Evolutionary conservation across 2,888 invertebrate genomes (phyloP).

Genomic region (Calameuta pallipes): DNA sequence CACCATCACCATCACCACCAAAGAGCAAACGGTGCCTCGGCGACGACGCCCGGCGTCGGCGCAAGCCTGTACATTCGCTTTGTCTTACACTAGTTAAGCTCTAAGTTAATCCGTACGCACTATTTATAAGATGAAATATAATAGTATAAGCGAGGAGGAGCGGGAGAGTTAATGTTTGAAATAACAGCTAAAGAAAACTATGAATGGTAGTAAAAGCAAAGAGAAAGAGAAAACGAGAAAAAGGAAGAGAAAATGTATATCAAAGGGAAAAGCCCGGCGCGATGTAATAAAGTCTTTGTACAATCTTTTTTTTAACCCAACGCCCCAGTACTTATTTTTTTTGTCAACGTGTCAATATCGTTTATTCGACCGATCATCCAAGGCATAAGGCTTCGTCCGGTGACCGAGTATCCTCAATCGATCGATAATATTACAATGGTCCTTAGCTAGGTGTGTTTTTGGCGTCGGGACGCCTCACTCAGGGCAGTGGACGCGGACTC

Average conservation of each 20-base stretch:
- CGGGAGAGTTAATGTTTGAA: too few species aligned
- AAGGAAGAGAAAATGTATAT: constrained; percentile 8
- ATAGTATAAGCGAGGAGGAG: too few species aligned
- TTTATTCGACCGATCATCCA: constrained; percentile 38
- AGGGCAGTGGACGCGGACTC: too few species aligned
- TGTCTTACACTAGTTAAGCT: constrained; percentile 23
- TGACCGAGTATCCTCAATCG: constrained; percentile 21
- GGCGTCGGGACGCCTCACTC: too few species aligned
- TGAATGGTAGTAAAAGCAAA: not conserved
- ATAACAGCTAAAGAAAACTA: too few species aligned
- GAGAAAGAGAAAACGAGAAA: constrained; percentile 7
- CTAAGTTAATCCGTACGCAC: constrained; percentile 24
- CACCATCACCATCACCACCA: too few species aligned
- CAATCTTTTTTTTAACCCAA: constrained; percentile 37
- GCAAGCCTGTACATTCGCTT: constrained; percentile 43
- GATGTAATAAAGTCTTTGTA: constrained; percentile 54
- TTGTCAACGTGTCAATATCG: constrained; percentile 48
- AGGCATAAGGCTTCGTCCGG: constrained; percentile 19
- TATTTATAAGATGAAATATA: constrained; percentile 29
- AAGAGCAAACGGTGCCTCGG: too few species aligned
- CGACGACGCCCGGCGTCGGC: constrained; percentile 6
- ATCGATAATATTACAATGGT: constrained; percentile 22
- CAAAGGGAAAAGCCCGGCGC: too few species aligned
- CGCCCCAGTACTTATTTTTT: constrained; percentile 24
- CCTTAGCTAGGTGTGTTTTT: constrained; percentile 2